Percentiles rank a stretch among this genome's conserved stretches.
Evolutionary conservation across 1,140 invertebrate genomes (phyloP).

Genomic region (Delia radicum): DNA sequence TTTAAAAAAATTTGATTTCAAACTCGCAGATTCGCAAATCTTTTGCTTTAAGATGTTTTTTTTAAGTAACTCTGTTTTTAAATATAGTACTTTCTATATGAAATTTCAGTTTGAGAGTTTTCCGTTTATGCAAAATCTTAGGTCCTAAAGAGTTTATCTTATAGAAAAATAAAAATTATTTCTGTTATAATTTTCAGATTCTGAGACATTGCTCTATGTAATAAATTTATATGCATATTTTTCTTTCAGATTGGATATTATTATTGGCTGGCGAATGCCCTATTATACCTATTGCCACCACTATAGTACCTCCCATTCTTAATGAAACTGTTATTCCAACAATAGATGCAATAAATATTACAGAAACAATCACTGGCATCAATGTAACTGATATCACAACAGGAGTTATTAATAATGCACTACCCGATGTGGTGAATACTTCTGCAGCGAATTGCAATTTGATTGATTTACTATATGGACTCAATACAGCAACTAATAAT

Average conservation of each 20-base stretch:
- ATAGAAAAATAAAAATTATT: too few relatives aligned
- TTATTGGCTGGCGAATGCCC: constrained; percentile 3
- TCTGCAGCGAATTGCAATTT: neutral
- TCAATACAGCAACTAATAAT: neutral
- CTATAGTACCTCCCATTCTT: neutral
- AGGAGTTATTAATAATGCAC: neutral
- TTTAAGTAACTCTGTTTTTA: too few relatives aligned
- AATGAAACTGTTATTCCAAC: neutral
- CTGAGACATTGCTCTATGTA: too few relatives aligned
- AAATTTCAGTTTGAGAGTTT: too few relatives aligned
- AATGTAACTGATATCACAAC: neutral
- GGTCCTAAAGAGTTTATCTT: too few relatives aligned
- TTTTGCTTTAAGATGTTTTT: too few relatives aligned
- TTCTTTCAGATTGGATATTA: neutral
- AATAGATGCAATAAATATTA: neutral
- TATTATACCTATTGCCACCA: neutral
- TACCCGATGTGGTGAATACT: neutral
- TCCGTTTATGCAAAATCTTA: too few relatives aligned
- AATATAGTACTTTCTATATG: too few relatives aligned
- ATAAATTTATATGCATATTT: neutral
- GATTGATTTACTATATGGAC: neutral
- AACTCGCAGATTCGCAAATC: too few relatives aligned
- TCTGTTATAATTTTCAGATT: too few relatives aligned
- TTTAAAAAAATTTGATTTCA: too few relatives aligned
- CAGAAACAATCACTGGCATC: neutral